These are phyloP conservation scores for Tachina grossa DNA, from an alignment of 2,888 invertebrate species.

Conservation along the genomic window DNA sequence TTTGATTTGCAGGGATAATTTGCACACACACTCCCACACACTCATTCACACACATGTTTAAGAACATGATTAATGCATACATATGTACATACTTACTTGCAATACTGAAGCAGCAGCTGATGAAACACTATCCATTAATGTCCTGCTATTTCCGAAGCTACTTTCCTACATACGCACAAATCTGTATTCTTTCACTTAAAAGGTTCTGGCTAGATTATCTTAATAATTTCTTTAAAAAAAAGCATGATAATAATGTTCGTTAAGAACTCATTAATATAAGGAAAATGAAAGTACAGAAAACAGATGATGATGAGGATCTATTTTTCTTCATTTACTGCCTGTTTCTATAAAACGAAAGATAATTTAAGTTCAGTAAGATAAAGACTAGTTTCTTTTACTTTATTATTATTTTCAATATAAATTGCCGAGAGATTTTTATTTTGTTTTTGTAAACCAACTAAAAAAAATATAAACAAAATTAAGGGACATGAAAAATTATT, in stretches of 20 bases:
- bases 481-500: no score
- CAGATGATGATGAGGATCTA: slow-evolving; percentile 26
- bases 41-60: background rate
- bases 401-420: no score
- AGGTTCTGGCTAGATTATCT: slow-evolving; percentile 23
- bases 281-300: background rate
- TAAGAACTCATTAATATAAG: slow-evolving; percentile 33
- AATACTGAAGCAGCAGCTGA: slow-evolving; percentile 24
- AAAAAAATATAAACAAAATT: background rate
- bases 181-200: no score
- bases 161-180: background rate
- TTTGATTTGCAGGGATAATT: background rate
- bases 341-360: slow-evolving; percentile 9
- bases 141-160: background rate
- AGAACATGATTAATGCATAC: background rate
- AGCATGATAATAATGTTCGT: background rate
- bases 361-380: no score
- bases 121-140: slow-evolving; percentile 27
- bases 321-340: slow-evolving; percentile 20
- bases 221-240: slow-evolving; percentile 11
- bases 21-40: background rate
- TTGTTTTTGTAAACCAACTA: background rate
- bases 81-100: no score
- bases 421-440: no score
- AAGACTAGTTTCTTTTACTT: no score